Base-by-base conservation (phyloP, 2,113 vertebrate species). In the Cyanoderma ruficeps region DNA sequence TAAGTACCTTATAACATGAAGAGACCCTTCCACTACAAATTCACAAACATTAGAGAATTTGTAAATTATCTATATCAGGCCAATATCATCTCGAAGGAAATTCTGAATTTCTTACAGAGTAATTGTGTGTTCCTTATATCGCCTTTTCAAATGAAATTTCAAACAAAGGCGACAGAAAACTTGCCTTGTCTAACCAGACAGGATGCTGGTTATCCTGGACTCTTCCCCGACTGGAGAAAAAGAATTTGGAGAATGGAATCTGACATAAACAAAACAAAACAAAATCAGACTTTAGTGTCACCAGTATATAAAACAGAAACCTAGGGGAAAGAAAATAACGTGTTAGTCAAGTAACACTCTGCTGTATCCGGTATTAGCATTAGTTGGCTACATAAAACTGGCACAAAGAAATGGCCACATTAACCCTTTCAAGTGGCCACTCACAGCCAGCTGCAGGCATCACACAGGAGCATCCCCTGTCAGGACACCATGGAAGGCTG, bases 231-330 rank as follows among this genome's bases (percentile, higher is more conserved):
- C 98, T 98, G 67, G 99, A 98, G n/a, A 99, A 96, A 92, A 99
- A 99, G 95, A 99, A 99, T 96, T 99, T 99, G 27, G 99, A 99
- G 96, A 99, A 99, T 1, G 99, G 99, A 80, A 99, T 99, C 99
- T 99, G 97, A 67, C 44, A 95, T 83, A n/a, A 90, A 67, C 11
- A 96, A 94, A 94, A 67, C 11, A 96, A 94, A 94, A 64, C 4
- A 30, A 65, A 93, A 82, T 6, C 28, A 79, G 44, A 68, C 15
- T 82, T 96, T 11, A 89, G n/a, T 22, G 15, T 79, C 31, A 76
- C 27, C 37, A 47, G 44, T 30, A 55, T 3, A 52, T 13, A 69
- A 39, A 83, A 60, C 0, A 94, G 47, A 83, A 59, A 21, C 39
- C 33, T 33, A 35, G 24, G 21, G n/a, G 53, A 56, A 27, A 31